These are phyloP conservation scores for Botia kubotai DNA, from an alignment of 2,797 vertebrate genomes.

Conservation along the genomic window DNA sequence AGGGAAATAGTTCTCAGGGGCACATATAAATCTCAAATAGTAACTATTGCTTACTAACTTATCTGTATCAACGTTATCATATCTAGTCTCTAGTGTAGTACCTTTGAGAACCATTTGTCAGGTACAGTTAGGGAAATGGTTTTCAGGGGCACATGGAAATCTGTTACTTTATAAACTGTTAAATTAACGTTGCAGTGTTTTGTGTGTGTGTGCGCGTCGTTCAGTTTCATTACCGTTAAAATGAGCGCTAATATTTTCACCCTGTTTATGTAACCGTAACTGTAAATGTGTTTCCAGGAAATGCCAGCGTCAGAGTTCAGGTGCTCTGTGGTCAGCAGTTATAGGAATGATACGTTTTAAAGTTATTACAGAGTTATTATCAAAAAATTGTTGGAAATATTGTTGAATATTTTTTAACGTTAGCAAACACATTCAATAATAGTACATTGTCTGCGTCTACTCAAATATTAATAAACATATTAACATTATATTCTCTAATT, in stretches of 20 bases:
- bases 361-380: background rate
- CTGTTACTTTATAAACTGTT: background rate
- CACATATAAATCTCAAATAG: background rate
- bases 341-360: slow-evolving; percentile 8
- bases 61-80: no score
- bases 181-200: background rate
- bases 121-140: no score
- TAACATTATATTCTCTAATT: background rate
- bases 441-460: background rate
- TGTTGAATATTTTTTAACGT: no score
- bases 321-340: slow-evolving; percentile 31
- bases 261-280: background rate
- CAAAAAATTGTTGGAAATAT: background rate
- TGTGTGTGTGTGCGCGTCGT: background rate
- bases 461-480: background rate
- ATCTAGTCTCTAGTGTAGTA: no score
- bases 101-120: no score
- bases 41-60: no score
- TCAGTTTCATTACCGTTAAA: slow-evolving; percentile 25
- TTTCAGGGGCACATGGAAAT: background rate
- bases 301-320: slow-evolving; percentile 12
- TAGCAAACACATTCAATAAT: background rate
- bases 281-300: slow-evolving; percentile 38
- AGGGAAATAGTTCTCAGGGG: background rate
- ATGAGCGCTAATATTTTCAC: background rate